A percentile compares a stretch with the other conserved stretches of the same genome.
Conservation (phyloP, 2,797 vertebrate species). For the Helicolenus hilgendorfi region DNA sequence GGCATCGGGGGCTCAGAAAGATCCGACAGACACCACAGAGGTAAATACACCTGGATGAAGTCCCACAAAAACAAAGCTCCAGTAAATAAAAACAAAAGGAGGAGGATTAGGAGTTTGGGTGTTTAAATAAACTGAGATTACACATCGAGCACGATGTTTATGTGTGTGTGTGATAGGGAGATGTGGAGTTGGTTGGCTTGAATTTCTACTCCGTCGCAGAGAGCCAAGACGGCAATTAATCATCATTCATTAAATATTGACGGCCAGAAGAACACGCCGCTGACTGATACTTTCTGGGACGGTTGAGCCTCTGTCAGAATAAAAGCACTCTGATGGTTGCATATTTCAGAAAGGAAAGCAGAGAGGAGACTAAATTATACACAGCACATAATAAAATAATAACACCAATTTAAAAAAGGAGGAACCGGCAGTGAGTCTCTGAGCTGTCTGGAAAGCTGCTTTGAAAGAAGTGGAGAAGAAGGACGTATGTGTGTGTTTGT, state of each 20-base stretch:
- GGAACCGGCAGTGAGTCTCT: background rate
- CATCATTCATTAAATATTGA: conserved; percentile 63
- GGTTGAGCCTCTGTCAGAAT: conserved; percentile 10
- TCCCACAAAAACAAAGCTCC: background rate
- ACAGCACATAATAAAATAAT: conserved; percentile 22
- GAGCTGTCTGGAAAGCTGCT: background rate
- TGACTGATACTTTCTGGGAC: conserved; percentile 5
- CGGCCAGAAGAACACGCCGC: background rate
- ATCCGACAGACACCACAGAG: background rate
- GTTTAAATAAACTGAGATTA: conserved; percentile 13
- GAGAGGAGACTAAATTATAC: background rate
- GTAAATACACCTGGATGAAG: background rate
- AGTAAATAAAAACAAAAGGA: conserved; percentile 11
- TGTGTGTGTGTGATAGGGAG: background rate
- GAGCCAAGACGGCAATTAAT: conserved; percentile 54
- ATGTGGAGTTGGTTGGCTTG: background rate
- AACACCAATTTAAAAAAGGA: background rate
- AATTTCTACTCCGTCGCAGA: conserved; percentile 19
- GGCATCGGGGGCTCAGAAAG: background rate
- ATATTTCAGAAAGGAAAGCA: background rate
- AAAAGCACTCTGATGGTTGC: background rate
- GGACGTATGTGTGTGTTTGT: background rate
- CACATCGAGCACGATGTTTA: background rate
- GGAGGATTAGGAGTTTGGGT: background rate
- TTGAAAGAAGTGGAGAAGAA: background rate